A percentile compares a stretch with the other conserved stretches of the same genome.
Evolutionary conservation across 1,140 invertebrate genomes (phyloP).

Genomic region (Onthophagus taurus): DNA sequence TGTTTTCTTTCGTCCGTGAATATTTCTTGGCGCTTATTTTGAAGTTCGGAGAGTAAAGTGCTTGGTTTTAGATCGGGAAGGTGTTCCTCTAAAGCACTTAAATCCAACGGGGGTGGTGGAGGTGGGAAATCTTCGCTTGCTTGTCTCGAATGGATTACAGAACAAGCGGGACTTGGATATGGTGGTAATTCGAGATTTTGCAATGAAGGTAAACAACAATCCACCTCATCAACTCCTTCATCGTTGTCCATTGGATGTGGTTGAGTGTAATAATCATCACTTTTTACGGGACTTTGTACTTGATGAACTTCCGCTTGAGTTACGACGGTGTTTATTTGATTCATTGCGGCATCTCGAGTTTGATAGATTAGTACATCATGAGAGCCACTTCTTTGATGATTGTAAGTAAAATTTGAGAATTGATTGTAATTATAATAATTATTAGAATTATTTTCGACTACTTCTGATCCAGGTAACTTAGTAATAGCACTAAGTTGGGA

Average conservation of each 20-base stretch:
- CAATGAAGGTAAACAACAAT: constrained; percentile 37
- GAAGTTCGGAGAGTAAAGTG: constrained; percentile 59
- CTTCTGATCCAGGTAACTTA: constrained; percentile 51
- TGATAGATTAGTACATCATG: constrained; percentile 18
- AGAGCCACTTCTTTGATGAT: constrained; percentile 41
- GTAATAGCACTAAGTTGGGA: constrained; percentile 68
- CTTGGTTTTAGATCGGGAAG: constrained; percentile 35
- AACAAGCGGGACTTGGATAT: constrained; percentile 65
- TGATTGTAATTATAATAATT: constrained; percentile 31
- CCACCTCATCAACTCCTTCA: constrained; percentile 50
- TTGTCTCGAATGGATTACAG: constrained; percentile 69
- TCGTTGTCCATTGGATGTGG: constrained; percentile 31
- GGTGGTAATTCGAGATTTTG: constrained; percentile 58
- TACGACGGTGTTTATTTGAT: constrained; percentile 49
- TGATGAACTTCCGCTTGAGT: constrained; percentile 74
- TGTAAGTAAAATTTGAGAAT: constrained; percentile 22
- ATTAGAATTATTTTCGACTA: constrained; percentile 34
- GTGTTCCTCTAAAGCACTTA: constrained; percentile 48
- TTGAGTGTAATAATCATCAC: constrained; percentile 25
- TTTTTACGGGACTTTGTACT: constrained; percentile 60
- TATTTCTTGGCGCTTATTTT: constrained; percentile 65
- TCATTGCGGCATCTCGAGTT: constrained; percentile 12
- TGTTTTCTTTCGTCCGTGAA: constrained; percentile 42
- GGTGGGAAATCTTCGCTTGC: constrained; percentile 83
- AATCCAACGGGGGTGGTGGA: constrained; percentile 66